Base-by-base conservation (phyloP, 2,888 invertebrate genomes). In the Leptopilina syphax region DNA sequence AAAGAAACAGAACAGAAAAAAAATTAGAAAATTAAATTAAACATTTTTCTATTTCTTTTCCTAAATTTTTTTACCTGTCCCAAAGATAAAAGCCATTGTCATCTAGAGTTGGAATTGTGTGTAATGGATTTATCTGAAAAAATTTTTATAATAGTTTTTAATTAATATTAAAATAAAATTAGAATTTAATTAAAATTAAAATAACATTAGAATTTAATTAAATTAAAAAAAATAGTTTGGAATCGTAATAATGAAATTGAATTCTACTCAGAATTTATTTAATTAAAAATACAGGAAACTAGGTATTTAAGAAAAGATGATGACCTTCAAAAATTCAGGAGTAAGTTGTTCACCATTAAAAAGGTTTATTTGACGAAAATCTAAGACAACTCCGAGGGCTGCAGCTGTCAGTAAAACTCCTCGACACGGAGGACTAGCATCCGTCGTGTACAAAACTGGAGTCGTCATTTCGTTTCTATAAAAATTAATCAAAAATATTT, bases 51-150 rank as follows among this genome's bases (percentile, higher is more conserved):
- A 34, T 67, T 60, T 65, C 70, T 47, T 27, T n/a, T 67, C 8
- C 66, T 68, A 76, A n/a, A 63, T 18, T 9, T 47, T 24, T 0
- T 83, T 82, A 92, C 93, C 93, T 93, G 85, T 94, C 94, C 88
- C 92, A 92, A 77, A 93, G 81, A 44, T 92, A 80, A 87, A 93
- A 93, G 66, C 93, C 94, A 67, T 93, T 92, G 80, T 93, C 93
- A 85, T 94, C 93, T 63, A 95, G 90, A 13, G 94, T 93, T 10
- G 95, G 95, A 65, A 95, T 89, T 41, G 93, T 93, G 86, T 93
- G 94, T 84, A 93, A 92, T 0, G 94, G 94, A 88, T 94, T 94
- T 1, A 94, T 85, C 94, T 94, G 81, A 65, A 18, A 63, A 63
- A 63, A 63, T 44, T 6, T 6, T 5, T 7, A 44, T 34, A 7